Evolutionary conservation across 2,113 vertebrate species (phyloP), one percentile per base, ranked within the genome.

Genomic region (Eublepharis macularius): DNA sequence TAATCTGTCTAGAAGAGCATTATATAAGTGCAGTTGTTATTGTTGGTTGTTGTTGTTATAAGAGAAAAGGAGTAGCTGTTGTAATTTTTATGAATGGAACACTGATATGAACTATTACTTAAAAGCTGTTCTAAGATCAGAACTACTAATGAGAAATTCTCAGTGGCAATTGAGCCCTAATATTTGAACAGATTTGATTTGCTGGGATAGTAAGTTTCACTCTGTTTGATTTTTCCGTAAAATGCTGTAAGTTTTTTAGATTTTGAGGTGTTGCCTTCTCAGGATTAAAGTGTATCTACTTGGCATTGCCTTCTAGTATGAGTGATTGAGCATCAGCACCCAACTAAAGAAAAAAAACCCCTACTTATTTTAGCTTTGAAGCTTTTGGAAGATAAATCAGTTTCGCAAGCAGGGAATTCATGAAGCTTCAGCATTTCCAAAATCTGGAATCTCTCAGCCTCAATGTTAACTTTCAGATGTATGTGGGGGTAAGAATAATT

Each of bases 71-170:
- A 73, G 54, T 14, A 85, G 66, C 45, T 76, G 51, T 66, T 84
- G 84, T 45, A 54, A 43, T 93, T 88, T 69, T 91, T 88, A 76
- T 91, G 82, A 90, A 88, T 10, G 86, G 74, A 76, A 88, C 81
- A 89, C 45, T 90, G 86, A 80, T 49, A 6, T 87, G 85, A 88
- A 69, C 45, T 32, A 65, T 77, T 91, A 6, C 1, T 83, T 81
- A 73, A 6, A n/a, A 83, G 79, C 4, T 3, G 4, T 84, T 86
- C 47, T 29, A 72, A 85, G 34, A 2, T 86, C 1, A 6, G 12
- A 79, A 36, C 39, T 65, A 1, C 3, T 75, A 78, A 86, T 84
- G 82, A 32, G 45, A 57, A n/a, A 2, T 66, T 69, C 34, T 2
- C 2, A n/a, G 32, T 87, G 54, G 75, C 21, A 13, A 54, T 10